phyloP scores from a whole-genome alignment of 2,888 invertebrate species.

The Ischnus inquisitorius region DNA sequence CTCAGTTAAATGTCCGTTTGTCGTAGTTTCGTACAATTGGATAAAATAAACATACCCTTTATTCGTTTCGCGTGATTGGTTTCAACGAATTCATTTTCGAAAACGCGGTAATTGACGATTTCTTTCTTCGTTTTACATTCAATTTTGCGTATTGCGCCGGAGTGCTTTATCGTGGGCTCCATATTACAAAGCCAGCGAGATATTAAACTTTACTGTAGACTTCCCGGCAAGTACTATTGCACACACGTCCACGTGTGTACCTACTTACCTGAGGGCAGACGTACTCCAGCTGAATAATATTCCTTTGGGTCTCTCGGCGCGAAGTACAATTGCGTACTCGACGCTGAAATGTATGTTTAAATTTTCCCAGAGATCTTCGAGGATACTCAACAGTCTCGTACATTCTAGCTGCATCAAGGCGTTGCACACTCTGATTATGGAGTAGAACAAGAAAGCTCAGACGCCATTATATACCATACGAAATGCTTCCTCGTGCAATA shows the following conservation, averaged over 20 bases:
- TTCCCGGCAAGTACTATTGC: not conserved
- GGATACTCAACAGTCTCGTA: constrained; percentile 43
- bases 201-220: not conserved
- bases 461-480: constrained; percentile 45
- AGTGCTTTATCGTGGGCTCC: not conserved
- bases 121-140: not conserved
- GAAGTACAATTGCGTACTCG: constrained; percentile 27
- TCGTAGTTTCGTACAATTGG: not conserved
- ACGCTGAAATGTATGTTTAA: constrained; percentile 38
- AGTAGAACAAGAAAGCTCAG: constrained; percentile 49
- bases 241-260: not conserved
- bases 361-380: constrained; percentile 51
- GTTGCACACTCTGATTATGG: constrained; percentile 51
- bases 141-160: no score
- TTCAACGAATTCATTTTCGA: not conserved
- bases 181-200: not conserved
- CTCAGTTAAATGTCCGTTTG: not conserved
- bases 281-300: constrained; percentile 33
- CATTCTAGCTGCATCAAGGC: constrained; percentile 38
- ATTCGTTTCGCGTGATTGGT: no score
- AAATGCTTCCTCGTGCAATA: constrained; percentile 44
- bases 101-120: not conserved
- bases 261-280: constrained; percentile 16
- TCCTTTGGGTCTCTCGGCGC: constrained; percentile 18
- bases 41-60: not conserved